Evolutionary conservation across 2,888 invertebrate genomes (phyloP), one percentile per base, ranked within the genome.

Genomic region (Campopleginae sp.): DNA sequence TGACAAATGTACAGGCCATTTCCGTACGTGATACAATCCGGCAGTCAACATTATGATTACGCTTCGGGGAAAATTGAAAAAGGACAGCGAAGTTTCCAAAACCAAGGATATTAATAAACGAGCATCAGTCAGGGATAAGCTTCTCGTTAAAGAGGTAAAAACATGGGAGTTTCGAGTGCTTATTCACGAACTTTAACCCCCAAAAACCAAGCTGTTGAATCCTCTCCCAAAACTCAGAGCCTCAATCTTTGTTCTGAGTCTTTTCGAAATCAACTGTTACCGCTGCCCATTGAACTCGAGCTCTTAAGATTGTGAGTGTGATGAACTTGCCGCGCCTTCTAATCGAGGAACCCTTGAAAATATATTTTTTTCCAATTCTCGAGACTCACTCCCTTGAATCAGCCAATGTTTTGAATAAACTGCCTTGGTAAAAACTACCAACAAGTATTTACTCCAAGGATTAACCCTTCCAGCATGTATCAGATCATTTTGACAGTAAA

Each of bases 41-140:
- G 63, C 17, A 14, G 27, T 7, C 17, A 27, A 27, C 71, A 80
- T 80, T 70, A 97, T 97, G 97, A 96, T 97, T 92, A 97, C 96
- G 66, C 94, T 97, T 90, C 96, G 96, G 92, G 96, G 96, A 92
- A 96, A 96, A 92, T 94, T 96, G 89, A 96, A 96, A 93, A 96
- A 96, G 90, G 96, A 96, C 87, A 94, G 94, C 89, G 94, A 94
- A 87, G 91, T 95, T 86, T 91, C 92, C 10, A 92, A 90, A 85
- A 87, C 86, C 68, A 90, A 87, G 80, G 92, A 93, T 84, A 87
- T 88, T 75, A 93, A 90, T 80, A 95, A 95, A 93, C 94, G 97
- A 91, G 96, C 96, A 88, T 97, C 97, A 44, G 95, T 97, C 83
- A 95, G 98, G 90, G 98, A 98, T 92, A 97, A 96, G 94, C 94